Conservation (phyloP, 2,888 invertebrate species). For the Graphium colonna region DNA sequence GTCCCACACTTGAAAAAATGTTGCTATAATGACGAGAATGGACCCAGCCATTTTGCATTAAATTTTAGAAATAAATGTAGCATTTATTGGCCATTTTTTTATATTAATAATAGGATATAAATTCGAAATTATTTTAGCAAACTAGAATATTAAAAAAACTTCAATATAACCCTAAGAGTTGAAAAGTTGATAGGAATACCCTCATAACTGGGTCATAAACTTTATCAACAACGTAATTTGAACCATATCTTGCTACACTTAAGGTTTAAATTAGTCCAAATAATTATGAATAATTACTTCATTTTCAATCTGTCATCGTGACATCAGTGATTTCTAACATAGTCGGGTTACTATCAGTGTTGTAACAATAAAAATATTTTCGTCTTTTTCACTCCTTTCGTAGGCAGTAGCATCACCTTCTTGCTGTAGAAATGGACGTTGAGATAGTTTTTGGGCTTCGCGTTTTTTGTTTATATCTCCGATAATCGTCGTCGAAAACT, state of each 20-base stretch:
- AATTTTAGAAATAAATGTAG: conserved; percentile 4
- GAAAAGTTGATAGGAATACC: not conserved
- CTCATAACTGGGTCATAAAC: not conserved
- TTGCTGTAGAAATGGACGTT: conserved; percentile 75
- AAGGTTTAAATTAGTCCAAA: too few species aligned
- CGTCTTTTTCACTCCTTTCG: conserved; percentile 64
- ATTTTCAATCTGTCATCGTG: conserved; percentile 23
- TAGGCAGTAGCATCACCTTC: conserved; percentile 73
- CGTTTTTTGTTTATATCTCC: conserved; percentile 77
- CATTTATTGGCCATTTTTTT: not conserved
- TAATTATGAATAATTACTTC: too few species aligned
- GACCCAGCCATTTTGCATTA: not conserved
- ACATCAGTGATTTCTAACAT: conserved; percentile 20
- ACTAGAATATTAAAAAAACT: conserved; percentile 2
- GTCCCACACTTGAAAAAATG: conserved; percentile 68
- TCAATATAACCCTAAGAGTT: not conserved
- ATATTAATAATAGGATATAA: conserved; percentile 4
- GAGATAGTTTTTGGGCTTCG: conserved; percentile 57
- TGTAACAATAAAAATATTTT: conserved; percentile 63
- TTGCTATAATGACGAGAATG: conserved; percentile 42
- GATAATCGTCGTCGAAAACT: conserved; percentile 72
- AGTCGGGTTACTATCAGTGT: conserved; percentile 46
- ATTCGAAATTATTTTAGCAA: conserved; percentile 1
- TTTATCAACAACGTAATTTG: not conserved
- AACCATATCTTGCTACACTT: not conserved